These are phyloP conservation scores for Pseudolaguvia tuberculata DNA, from an alignment of 2,113 vertebrate species.

Conservation along the genomic window DNA sequence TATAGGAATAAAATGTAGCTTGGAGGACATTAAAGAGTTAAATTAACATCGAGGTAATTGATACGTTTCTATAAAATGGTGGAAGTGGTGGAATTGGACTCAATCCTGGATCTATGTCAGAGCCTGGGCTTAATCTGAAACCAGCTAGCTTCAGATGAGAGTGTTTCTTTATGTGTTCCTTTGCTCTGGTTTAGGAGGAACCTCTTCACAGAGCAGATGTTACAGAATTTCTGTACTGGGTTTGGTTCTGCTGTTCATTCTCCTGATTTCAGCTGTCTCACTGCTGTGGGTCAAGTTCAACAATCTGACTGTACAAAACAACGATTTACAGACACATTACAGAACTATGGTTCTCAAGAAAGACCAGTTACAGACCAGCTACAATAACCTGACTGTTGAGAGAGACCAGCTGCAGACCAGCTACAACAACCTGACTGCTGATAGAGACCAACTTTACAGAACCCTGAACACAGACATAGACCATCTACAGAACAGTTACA, in stretches of 20 bases:
- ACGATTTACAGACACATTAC: background rate
- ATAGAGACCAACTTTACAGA: background rate
- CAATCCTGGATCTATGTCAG: too few species aligned
- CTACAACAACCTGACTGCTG: background rate
- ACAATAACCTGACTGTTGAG: background rate
- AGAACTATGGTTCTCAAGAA: background rate
- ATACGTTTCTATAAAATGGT: too few species aligned
- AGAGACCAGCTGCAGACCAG: background rate
- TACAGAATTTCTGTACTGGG: constrained; percentile 3
- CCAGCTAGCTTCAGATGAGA: too few species aligned
- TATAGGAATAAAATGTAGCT: too few species aligned
- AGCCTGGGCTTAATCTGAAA: background rate
- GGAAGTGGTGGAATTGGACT: too few species aligned
- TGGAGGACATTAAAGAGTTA: background rate
- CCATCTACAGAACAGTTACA: background rate
- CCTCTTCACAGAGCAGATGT: background rate
- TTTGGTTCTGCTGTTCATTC: constrained; percentile 14
- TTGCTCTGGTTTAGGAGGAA: background rate
- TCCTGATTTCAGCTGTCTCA: background rate
- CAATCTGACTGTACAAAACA: constrained; percentile 7
- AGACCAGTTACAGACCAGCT: background rate
- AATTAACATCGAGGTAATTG: too few species aligned
- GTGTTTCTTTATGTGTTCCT: background rate
- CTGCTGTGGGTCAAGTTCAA: constrained; percentile 6
- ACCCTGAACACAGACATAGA: background rate